These are phyloP conservation scores for Eledona agricola DNA, from an alignment of 2,888 invertebrate species.

Conservation along the genomic window DNA sequence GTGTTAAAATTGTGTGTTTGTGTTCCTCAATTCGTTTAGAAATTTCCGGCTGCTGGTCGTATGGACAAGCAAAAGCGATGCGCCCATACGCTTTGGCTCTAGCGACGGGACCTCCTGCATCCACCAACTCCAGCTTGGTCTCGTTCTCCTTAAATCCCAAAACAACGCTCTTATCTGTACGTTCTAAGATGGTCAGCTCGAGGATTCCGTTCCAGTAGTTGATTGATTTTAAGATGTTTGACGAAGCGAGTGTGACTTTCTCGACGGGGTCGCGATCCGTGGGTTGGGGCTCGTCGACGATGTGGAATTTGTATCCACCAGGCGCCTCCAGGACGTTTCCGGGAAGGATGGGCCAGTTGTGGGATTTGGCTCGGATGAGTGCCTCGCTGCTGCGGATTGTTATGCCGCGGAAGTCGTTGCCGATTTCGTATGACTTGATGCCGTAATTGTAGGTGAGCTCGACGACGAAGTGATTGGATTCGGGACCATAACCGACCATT, in stretches of 20 bases:
- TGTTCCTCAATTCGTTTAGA: conserved; percentile 76
- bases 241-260: conserved; percentile 81
- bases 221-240: conserved; percentile 77
- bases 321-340: conserved; percentile 80
- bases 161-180: conserved; percentile 69
- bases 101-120: conserved; percentile 76
- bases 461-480: conserved; percentile 93
- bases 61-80: conserved; percentile 92
- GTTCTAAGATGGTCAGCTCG: conserved; percentile 74
- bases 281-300: conserved; percentile 78
- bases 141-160: conserved; percentile 79
- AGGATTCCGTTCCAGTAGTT: conserved; percentile 87
- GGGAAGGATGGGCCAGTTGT: conserved; percentile 77
- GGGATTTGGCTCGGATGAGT: conserved; percentile 74
- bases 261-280: conserved; percentile 77
- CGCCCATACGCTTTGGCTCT: conserved; percentile 93
- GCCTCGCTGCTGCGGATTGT: conserved; percentile 83
- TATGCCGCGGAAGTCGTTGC: conserved; percentile 92
- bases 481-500: conserved; percentile 98
- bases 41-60: conserved; percentile 77
- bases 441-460: conserved; percentile 99
- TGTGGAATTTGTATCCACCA: conserved; percentile 89
- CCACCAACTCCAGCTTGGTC: conserved; percentile 78
- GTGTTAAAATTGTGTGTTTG: conserved; percentile 82
- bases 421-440: conserved; percentile 83